A percentile compares a stretch with the other conserved stretches of the same genome.
Conservation (phyloP, 2,797 vertebrate species). For the Bradypodion ventrale region DNA sequence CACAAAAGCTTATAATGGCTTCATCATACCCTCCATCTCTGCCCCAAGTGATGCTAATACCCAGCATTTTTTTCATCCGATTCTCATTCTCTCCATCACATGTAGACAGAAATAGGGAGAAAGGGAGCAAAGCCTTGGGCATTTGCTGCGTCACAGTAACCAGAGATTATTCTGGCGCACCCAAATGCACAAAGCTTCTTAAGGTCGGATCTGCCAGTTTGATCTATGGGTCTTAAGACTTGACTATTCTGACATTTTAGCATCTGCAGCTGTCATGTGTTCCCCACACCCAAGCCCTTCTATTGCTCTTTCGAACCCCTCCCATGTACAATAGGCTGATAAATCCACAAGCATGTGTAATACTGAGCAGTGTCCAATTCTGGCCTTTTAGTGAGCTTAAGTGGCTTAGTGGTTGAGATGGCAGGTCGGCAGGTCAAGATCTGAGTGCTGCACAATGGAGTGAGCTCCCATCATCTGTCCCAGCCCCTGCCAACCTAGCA, state of each 20-base stretch:
- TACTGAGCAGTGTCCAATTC: background rate
- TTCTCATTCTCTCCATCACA: background rate
- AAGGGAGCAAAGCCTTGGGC: background rate
- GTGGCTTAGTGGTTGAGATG: too few species aligned
- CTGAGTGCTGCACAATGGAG: too few species aligned
- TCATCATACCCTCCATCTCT: background rate
- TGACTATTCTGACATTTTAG: background rate
- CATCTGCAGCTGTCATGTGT: background rate
- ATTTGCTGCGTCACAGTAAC: background rate
- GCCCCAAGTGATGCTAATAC: background rate
- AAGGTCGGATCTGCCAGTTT: background rate
- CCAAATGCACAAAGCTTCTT: background rate
- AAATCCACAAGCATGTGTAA: too few species aligned
- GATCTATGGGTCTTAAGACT: background rate
- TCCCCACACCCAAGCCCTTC: too few species aligned
- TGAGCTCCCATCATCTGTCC: too few species aligned
- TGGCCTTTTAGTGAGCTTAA: background rate
- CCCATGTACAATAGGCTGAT: too few species aligned
- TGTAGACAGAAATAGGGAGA: background rate
- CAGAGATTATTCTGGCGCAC: background rate
- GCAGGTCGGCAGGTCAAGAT: too few species aligned
- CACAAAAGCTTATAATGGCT: background rate
- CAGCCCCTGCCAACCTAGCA: too few species aligned
- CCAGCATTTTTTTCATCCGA: background rate
- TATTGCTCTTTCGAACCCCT: too few species aligned